A percentile compares a stretch with the other conserved stretches of the same genome.
phyloP scores from a whole-genome alignment of 2,797 vertebrate species.

The Sebastes melanostomus region DNA sequence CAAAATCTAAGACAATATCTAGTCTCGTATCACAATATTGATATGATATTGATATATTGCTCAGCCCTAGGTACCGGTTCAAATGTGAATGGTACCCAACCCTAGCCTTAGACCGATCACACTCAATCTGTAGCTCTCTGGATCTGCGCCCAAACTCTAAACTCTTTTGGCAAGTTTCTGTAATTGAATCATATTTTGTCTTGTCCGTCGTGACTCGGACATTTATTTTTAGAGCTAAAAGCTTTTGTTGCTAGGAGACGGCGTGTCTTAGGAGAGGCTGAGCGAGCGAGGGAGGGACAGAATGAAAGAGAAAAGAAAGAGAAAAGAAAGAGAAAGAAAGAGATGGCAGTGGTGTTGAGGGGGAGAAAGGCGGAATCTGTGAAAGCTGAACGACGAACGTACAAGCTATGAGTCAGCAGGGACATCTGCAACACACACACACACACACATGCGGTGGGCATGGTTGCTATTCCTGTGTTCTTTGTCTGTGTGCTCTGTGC shows the following conservation, averaged over 20 bases:
- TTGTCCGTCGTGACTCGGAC: slow-evolving; percentile 72
- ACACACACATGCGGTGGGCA: slow-evolving; percentile 57
- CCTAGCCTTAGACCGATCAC: slow-evolving; percentile 14
- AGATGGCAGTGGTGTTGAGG: slow-evolving; percentile 62
- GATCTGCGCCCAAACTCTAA: slow-evolving; percentile 27
- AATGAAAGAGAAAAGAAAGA: slow-evolving; percentile 42
- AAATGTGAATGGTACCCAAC: too few species aligned
- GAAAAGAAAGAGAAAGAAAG: slow-evolving; percentile 40
- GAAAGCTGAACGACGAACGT: slow-evolving; percentile 78
- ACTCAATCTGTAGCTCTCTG: slow-evolving; percentile 14
- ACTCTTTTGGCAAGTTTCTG: slow-evolving; percentile 60
- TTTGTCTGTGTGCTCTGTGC: slow-evolving; percentile 71
- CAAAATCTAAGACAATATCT: too few species aligned
- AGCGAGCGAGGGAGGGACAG: slow-evolving; percentile 65
- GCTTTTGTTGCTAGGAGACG: slow-evolving; percentile 85
- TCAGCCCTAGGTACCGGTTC: too few species aligned
- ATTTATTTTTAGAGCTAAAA: slow-evolving; percentile 83
- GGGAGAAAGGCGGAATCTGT: slow-evolving; percentile 74
- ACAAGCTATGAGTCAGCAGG: slow-evolving; percentile 80
- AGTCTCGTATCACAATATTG: too few species aligned
- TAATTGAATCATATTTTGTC: slow-evolving; percentile 72
- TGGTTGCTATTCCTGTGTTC: slow-evolving; percentile 73
- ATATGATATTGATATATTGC: too few species aligned
- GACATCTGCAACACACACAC: slow-evolving; percentile 68
- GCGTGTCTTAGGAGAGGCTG: slow-evolving; percentile 73